Base-by-base conservation (phyloP, 2,888 invertebrate species). In the Plemyria rubiginata region DNA sequence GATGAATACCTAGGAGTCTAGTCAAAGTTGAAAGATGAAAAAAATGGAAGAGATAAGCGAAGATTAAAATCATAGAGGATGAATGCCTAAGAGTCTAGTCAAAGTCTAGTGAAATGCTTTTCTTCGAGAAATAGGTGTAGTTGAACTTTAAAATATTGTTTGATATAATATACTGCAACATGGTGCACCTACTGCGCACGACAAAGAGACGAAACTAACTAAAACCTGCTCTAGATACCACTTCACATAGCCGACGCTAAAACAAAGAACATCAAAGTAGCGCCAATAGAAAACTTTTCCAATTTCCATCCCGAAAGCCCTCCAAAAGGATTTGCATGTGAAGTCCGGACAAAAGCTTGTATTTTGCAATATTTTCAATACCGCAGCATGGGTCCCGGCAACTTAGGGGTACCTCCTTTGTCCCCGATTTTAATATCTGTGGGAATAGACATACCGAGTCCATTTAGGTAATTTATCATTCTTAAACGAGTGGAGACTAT, bases 381-480 rank as follows among this genome's bases (percentile, higher is more conserved):
- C 82, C 92, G 70, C 92, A 87, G 90, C 92, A 84, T 90, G 92
- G 86, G 85, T 82, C 87, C 88, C 77, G 65, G 72, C 75, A 79
- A 82, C 80, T 80, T 79, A 79, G 86, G 91, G 89, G 85, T 83
- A 82, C 79, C 62, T 80, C 83, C 75, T 85, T 92, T 91, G 90
- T 90, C 82, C 86, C 74, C 75, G 81, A 76, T 81, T 91, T 88
- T 92, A 92, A 92, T 92, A 92, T 92, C 91, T 92, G 92, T 92
- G 92, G 92, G 92, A 92, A 92, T 91, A 86, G 89, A 91, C 92
- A 90, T 88, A 86, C 89, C 90, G 87, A 87, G 82, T 90, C 88
- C 90, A 90, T 90, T 90, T 90, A 78, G 86, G 88, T 87, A 88
- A 92, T 92, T 92, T 92, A 92, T 92, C 92, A 92, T 92, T 91